A percentile compares a stretch with the other conserved stretches of the same genome.
Conservation (phyloP, 1,140 invertebrate genomes). For the Matsumurasca onukii region DNA sequence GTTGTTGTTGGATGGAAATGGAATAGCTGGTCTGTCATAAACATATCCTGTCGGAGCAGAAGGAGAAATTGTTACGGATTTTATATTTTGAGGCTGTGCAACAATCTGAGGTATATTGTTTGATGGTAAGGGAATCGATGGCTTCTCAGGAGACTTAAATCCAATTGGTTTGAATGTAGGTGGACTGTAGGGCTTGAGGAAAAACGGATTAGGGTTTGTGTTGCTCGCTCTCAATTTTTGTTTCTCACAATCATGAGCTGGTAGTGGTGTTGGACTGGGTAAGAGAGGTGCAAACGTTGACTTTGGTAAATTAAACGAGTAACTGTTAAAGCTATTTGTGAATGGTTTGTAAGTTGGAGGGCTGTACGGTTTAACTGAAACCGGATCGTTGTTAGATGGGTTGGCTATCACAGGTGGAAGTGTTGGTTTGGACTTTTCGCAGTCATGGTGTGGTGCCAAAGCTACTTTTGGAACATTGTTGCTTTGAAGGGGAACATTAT, state of each 20-base stretch:
- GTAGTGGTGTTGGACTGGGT: background rate
- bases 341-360: slow-evolving; percentile 2
- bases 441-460: slow-evolving; percentile 4
- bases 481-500: background rate
- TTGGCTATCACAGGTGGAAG: background rate
- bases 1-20: background rate
- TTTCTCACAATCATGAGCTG: background rate
- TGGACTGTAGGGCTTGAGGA: background rate
- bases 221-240: background rate
- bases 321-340: too few relatives aligned
- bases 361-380: background rate
- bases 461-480: background rate
- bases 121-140: background rate
- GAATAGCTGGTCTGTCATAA: slow-evolving; percentile 3
- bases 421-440: background rate
- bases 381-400: slow-evolving; percentile 8
- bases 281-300: too few relatives aligned
- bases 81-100: slow-evolving; percentile 12
- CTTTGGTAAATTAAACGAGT: too few relatives aligned
- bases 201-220: background rate
- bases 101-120: slow-evolving; percentile 4
- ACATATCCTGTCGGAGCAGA: background rate
- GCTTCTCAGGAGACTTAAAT: background rate
- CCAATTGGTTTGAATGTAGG: background rate
- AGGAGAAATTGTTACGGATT: slow-evolving; percentile 3